Evolutionary conservation across 2,888 invertebrate species (phyloP), one percentile per base, ranked within the genome.

Genomic region (Euphydryas editha): DNA sequence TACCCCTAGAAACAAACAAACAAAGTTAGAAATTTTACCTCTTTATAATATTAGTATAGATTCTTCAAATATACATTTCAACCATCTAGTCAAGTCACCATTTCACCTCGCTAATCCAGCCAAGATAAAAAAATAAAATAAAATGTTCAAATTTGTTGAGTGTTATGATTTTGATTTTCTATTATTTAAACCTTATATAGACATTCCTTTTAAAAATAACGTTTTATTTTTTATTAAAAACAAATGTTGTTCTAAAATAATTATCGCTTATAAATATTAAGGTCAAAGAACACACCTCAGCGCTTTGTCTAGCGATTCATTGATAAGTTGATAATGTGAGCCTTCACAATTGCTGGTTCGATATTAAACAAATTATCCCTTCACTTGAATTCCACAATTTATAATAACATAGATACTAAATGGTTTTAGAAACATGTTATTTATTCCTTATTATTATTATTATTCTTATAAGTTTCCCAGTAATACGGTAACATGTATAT

Each of bases 321-420:
- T 51, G 51, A 51, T 51, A 24, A 24, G 15, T 13, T 51, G 51
- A 51, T 51, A 51, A 51, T 15, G 15, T 21, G 24, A 24, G 8
- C 51, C 51, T 51, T 51, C 24, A 51, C 15, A 24, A 51, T 51
- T 30, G n/a, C 51, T 24, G n/a, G 24, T 51, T 51, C 49, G 13
- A 49, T 21, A 15, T n/a, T 15, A 24, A 47, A 47, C 47, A 47
- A 47, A 47, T 47, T 47, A 47, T 47, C 47, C 47, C 47, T 47
- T 47, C 47, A 47, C 47, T 47, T 20, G 20, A 47, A 47, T 47
- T 47, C 47, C 47, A 47, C 47, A 18, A 47, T 20, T 11, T 10
- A 18, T 46, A 46, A 47, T 47, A 18, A 47, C 20, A 11, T 47
- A 47, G 21, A 20, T 20, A 47, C 20, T 47, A 47, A 47, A 47